These are phyloP conservation scores for Kradibia gibbosae DNA, from an alignment of 1,140 invertebrate species.

Conservation along the genomic window DNA sequence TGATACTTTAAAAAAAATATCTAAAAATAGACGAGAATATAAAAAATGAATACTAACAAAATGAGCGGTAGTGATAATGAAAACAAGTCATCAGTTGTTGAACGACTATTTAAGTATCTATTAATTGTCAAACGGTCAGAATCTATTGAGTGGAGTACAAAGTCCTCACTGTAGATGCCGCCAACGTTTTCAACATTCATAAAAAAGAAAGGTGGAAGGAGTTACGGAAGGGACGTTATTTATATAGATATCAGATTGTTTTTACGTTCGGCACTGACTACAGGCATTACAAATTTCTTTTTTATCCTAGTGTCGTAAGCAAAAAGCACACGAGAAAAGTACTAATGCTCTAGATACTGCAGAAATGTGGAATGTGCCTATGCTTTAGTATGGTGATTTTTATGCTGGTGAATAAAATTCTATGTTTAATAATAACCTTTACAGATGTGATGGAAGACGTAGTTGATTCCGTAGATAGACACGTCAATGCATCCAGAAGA, in stretches of 20 bases:
- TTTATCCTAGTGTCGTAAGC: background rate
- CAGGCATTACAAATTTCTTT: slow-evolving; percentile 21
- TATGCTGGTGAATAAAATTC: background rate
- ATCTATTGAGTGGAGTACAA: background rate
- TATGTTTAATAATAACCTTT: no score
- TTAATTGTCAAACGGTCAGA: slow-evolving; percentile 32
- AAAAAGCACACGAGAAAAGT: background rate
- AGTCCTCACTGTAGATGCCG: background rate
- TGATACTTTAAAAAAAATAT: slow-evolving; percentile 15
- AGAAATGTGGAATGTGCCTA: background rate
- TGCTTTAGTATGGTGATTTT: background rate
- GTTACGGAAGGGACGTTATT: background rate
- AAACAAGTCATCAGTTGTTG: background rate
- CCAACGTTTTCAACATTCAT: background rate
- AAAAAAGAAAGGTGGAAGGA: background rate
- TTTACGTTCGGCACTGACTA: background rate
- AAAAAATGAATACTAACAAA: background rate
- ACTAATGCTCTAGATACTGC: background rate
- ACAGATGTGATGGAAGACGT: no score
- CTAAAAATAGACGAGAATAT: background rate
- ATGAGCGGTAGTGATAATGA: background rate
- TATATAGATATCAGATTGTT: background rate
- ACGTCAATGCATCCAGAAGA: no score
- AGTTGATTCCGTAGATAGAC: no score
- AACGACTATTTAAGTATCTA: slow-evolving; percentile 30